Evolutionary conservation across 1,140 invertebrate species (phyloP), one percentile per base, ranked within the genome.

Genomic region (Mya arenaria): DNA sequence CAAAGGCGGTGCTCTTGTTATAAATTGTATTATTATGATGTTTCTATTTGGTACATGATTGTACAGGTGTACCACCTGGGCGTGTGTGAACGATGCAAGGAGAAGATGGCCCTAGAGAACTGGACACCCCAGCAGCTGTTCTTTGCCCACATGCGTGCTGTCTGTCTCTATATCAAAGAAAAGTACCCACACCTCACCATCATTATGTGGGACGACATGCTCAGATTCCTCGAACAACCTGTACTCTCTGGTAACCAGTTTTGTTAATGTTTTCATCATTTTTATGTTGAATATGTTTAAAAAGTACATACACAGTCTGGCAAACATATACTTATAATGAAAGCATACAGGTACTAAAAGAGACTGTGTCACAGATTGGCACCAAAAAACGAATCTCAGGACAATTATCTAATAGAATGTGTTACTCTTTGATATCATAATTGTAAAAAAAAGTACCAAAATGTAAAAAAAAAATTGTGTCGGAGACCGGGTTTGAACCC

Each of bases 201-300:
- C 13, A 90, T 99, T 10, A 96, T 99, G 85, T 99, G 98, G 98
- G 97, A 99, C 89, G 98, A 99, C 91, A 98, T 99, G 97, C 89
- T 99, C 41, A 93, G 95, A 23, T 86, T 74, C 68, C 82, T 84
- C 65, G 89, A 91, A 44, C 55, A 86, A 13, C 77, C 86, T 32
- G 58, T 86, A 19, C 69, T 90, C n/a, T 17, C 82, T 68, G 82
- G 87, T 88, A 84, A 60, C 34, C 48, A n/a, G n/a, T n/a, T n/a
- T n/a, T n/a, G n/a, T n/a, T n/a, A n/a, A n/a, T n/a, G n/a, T n/a
- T n/a, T n/a, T n/a, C n/a, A n/a, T n/a, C n/a, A n/a, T n/a, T n/a
- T n/a, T n/a, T n/a, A n/a, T n/a, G n/a, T n/a, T n/a, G n/a, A n/a
- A n/a, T n/a, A n/a, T n/a, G n/a, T n/a, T n/a, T n/a, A n/a, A n/a